Base-by-base conservation (phyloP, 2,888 invertebrate genomes). In the Serripes groenlandicus region DNA sequence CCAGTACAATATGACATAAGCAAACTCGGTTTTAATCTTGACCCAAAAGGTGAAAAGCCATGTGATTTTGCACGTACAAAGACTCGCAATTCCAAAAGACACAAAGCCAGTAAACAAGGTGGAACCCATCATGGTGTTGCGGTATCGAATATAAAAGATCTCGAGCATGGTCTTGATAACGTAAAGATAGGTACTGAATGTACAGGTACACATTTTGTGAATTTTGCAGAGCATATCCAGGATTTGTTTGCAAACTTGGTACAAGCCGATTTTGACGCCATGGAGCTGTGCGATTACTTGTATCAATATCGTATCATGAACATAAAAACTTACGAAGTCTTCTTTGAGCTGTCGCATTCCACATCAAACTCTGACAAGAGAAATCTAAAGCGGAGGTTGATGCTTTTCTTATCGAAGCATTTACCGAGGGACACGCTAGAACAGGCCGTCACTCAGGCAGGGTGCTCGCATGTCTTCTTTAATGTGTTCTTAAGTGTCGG, bases 231-330 rank as follows among this genome's bases (percentile, higher is more conserved):
- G 26, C 28, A 49, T n/a, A 69, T 69, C 30, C 69, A 28, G 3
- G 30, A 15, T 15, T 23, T 23, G 9, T 69, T 42, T 26, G 76
- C 72, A 9, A 49, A 81, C 49, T 52, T 81, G 3, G 28, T 76
- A 30, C 68, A 81, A 23, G 56, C 58, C 9, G 56, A 56, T 23
- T 26, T 81, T 1, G 75, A 81, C 28, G 34, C 73, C 9, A 56
- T 76, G 28, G 73, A 76, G 15, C 66, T 81, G 0, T 81, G 81
- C 52, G 81, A 81, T 32, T 58, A 81, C 23, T 26, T 81, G 52
- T 81, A 81, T 42, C 75, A 81, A 32, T 66, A 60, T 23, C 34
- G 28, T 37, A 49, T 81, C 18, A 15, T 81, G 28, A 72, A 72
- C 28, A 58, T 76, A 0, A 54, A 64, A 32, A 34, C 71, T n/a